These are phyloP conservation scores for Bombus sibiricus DNA, from an alignment of 1,140 invertebrate species.

Conservation along the genomic window DNA sequence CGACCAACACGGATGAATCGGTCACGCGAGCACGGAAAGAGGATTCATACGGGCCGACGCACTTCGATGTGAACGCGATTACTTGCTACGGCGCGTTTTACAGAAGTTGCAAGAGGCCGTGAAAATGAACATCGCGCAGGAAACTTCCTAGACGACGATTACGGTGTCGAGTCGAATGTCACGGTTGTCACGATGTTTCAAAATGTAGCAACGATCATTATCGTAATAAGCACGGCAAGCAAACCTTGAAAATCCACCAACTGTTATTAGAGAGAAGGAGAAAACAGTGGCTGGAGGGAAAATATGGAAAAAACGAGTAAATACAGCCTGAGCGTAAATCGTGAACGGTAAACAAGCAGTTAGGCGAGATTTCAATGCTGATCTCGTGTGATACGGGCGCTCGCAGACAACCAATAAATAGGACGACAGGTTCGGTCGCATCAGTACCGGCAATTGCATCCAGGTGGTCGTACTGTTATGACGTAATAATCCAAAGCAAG, in stretches of 20 bases:
- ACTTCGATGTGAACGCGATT: background rate
- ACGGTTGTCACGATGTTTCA: background rate
- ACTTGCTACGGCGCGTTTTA: constrained; percentile 1
- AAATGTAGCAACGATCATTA: constrained; percentile 7
- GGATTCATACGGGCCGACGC: constrained; percentile 50
- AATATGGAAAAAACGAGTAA: background rate
- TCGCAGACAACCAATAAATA: constrained; percentile 71
- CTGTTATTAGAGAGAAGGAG: background rate
- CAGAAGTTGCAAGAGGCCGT: constrained; percentile 1
- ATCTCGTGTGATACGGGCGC: constrained; percentile 52
- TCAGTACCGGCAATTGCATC: constrained; percentile 69
- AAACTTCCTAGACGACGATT: constrained; percentile 26
- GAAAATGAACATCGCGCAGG: constrained; percentile 5
- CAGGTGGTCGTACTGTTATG: constrained; percentile 75
- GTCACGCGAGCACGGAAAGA: background rate
- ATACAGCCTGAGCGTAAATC: background rate
- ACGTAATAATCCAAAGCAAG: constrained; percentile 75
- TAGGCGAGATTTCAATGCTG: constrained; percentile 25
- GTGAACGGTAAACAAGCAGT: background rate
- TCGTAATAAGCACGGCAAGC: background rate
- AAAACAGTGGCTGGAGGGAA: background rate
- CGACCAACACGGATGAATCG: constrained; percentile 47
- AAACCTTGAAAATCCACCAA: background rate
- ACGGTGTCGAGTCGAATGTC: constrained; percentile 1
- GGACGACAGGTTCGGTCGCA: constrained; percentile 70